These are phyloP conservation scores for Cheirogaleus major DNA, from an alignment of 2,797 vertebrate genomes.

Conservation along the genomic window DNA sequence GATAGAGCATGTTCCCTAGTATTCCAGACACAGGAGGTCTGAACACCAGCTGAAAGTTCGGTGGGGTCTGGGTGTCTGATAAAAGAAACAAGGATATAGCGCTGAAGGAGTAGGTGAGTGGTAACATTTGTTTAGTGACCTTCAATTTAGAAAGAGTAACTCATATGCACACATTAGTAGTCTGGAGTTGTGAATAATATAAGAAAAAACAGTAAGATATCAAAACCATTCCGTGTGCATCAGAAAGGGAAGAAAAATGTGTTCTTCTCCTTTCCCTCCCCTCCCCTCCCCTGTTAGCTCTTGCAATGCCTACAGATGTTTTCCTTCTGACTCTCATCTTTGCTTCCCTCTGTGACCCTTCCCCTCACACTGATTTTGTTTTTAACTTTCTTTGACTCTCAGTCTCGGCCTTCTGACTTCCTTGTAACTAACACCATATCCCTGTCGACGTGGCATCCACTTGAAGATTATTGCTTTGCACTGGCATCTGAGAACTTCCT, in stretches of 20 bases:
- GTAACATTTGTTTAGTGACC: slow-evolving; percentile 54
- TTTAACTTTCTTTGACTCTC: slow-evolving; percentile 77
- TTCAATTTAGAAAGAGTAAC: slow-evolving; percentile 23
- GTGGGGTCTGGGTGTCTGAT: not conserved
- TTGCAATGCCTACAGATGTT: slow-evolving; percentile 67
- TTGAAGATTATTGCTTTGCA: slow-evolving; percentile 74
- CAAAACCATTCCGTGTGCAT: not conserved
- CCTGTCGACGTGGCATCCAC: slow-evolving; percentile 60
- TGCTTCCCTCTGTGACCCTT: slow-evolving; percentile 69
- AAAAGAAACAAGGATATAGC: not conserved
- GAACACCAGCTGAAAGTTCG: not conserved
- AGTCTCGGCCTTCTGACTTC: slow-evolving; percentile 62
- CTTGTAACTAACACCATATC: slow-evolving; percentile 71
- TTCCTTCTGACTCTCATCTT: slow-evolving; percentile 73
- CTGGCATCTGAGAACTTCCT: slow-evolving; percentile 72
- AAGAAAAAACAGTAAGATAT: not conserved
- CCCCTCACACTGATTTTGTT: slow-evolving; percentile 73
- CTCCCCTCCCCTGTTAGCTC: not conserved
- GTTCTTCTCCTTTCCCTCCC: not conserved
- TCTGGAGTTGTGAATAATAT: slow-evolving; percentile 27
- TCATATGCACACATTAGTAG: slow-evolving; percentile 1
- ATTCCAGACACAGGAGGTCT: not conserved
- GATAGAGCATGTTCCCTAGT: not conserved
- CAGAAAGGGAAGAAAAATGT: not conserved
- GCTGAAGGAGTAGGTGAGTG: not conserved